Evolutionary conservation across 1,140 invertebrate genomes (phyloP), one percentile per base, ranked within the genome.

Genomic region (Halesus radiatus): DNA sequence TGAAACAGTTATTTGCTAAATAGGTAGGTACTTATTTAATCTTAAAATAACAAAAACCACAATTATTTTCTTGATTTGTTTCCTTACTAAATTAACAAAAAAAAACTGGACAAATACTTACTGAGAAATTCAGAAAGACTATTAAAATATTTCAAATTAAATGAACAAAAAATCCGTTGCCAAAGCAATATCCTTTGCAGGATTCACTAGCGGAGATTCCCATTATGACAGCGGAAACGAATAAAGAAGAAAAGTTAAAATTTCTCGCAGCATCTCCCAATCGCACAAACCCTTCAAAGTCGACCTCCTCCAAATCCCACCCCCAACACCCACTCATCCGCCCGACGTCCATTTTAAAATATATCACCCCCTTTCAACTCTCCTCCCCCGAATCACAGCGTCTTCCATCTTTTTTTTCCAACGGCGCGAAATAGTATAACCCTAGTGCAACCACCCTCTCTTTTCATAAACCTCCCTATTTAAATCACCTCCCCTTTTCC

Each of bases 161-260:
- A 45, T 45, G 37, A 10, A 72, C 20, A 72, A 72, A 72, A 72
- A 72, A 72, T 53, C 15, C 50, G 52, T 23, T 18, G 22, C 68
- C 68, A 53, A 72, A 26, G 50, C 68, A 72, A 72, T 72, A 72
- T 72, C 53, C 73, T 45, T 53, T 22, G 0, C 22, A 16, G 22
- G 73, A 52, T 45, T 76, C 75, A 7, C 18, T 37, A 10, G 26
- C 76, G 54, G 73, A 62, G 58, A 79, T 79, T 82, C 76, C 81
- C 81, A 82, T 82, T 82, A 76, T 75, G 72, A 81, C 66, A 78
- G 80, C 54, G 70, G 72, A 78, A 78, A 32, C 58, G 76, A 82
- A 77, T 74, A 79, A 82, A 82, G 76, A 82, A 82, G 76, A 78
- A 82, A 82, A 80, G 81, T 60, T 68, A 80, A 75, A 82, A 78